phyloP scores from a whole-genome alignment of 2,888 invertebrate species.

The Mesorhabditis spiculigera region DNA sequence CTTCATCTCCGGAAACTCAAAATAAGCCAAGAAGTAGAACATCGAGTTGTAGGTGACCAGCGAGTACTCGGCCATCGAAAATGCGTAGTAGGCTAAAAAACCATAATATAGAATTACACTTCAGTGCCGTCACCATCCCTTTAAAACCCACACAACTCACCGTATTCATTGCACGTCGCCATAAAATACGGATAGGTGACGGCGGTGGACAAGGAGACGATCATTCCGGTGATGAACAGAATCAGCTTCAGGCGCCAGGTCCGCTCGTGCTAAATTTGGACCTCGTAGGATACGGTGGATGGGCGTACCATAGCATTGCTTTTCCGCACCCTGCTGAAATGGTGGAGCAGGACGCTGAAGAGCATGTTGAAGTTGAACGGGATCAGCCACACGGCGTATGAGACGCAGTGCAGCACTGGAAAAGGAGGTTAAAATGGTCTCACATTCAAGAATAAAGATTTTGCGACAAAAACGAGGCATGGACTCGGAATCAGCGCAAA shows the following conservation, averaged over 20 bases:
- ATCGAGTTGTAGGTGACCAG: slow-evolving; percentile 50
- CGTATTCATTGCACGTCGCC: slow-evolving; percentile 33
- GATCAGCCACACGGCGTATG: slow-evolving; percentile 50
- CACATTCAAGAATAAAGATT: no score
- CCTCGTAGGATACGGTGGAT: slow-evolving; percentile 2
- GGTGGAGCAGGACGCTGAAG: slow-evolving; percentile 49
- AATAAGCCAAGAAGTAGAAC: slow-evolving; percentile 48
- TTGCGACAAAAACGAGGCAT: no score
- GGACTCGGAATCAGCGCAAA: no score
- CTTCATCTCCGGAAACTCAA: slow-evolving; percentile 39
- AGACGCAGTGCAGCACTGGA: slow-evolving; percentile 50
- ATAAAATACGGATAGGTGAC: slow-evolving; percentile 48
- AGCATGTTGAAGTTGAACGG: slow-evolving; percentile 55
- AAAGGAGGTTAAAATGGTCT: neutral
- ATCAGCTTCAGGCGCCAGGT: slow-evolving; percentile 48
- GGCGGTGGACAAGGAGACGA: slow-evolving; percentile 52
- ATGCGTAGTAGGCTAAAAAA: slow-evolving; percentile 48
- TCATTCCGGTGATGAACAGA: slow-evolving; percentile 43
- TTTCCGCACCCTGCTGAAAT: slow-evolving; percentile 41
- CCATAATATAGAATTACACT: neutral
- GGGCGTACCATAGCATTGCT: slow-evolving; percentile 25
- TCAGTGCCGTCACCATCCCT: neutral
- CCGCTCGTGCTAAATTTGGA: slow-evolving; percentile 33
- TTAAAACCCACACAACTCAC: slow-evolving; percentile 20
- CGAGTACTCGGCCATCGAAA: slow-evolving; percentile 51